A percentile compares a stretch with the other conserved stretches of the same genome.
Evolutionary conservation across 2,797 vertebrate genomes (phyloP).

Genomic region (Pseudochromis fuscus): DNA sequence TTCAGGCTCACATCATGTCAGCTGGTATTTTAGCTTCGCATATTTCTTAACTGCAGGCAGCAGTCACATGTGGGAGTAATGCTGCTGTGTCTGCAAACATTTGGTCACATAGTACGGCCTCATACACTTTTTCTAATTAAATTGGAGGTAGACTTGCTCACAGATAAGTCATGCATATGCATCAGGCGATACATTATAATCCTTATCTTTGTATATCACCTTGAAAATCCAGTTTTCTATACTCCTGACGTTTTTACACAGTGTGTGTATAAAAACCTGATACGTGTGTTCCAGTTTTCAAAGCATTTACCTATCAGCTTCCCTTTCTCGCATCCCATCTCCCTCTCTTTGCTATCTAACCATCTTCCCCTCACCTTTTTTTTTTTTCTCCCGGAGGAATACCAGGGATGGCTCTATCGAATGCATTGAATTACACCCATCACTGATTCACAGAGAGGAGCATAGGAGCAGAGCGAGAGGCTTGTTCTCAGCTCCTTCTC

Average conservation of each 20-base stretch:
- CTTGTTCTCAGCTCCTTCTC: constrained; percentile 56
- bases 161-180: background rate
- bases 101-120: background rate
- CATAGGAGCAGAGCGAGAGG: constrained; percentile 42
- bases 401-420: constrained; percentile 54
- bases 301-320: constrained; percentile 17
- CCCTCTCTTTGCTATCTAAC: constrained; percentile 22
- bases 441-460: constrained; percentile 65
- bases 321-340: constrained; percentile 24
- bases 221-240: background rate
- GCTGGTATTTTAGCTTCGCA: too few species aligned
- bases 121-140: background rate
- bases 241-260: background rate
- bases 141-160: background rate
- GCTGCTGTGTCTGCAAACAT: background rate
- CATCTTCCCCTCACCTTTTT: constrained; percentile 55
- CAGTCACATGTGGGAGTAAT: background rate
- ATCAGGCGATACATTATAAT: background rate
- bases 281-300: constrained; percentile 19
- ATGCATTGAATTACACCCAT: constrained; percentile 78
- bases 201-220: background rate
- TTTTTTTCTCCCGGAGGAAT: constrained; percentile 57
- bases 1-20: too few species aligned
- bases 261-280: background rate
- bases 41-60: too few species aligned